Base-by-base conservation (phyloP, 2,888 invertebrate species). In the Salticus scenicus region DNA sequence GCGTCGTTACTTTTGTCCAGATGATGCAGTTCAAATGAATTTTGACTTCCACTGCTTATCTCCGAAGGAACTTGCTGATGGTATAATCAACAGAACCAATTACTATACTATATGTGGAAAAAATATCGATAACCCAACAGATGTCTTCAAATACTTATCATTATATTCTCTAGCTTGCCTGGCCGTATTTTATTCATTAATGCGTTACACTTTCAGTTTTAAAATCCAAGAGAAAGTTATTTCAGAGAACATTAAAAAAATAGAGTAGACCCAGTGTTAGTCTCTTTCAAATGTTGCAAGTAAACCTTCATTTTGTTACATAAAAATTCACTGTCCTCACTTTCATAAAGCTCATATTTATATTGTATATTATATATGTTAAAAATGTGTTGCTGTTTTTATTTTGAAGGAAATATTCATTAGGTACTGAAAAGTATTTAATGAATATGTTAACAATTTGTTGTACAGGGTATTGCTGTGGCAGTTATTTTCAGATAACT, bases 101-200 rank as follows among this genome's bases (percentile, higher is more conserved):
- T 31, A 47, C 20, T 84, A 84, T 67, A 84, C 77, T 30, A 27
- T 84, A n/a, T 84, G 83, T 41, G 83, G 83, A 30, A 84, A 84
- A 73, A 28, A 41, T 10, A 63, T 83, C 5, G 28, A 51, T 0
- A 41, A 67, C 42, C 67, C 67, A 4, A 1, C 17, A 1, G 17
- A 67, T 30, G 33, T 51, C 30, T 28, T 70, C 8, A 57, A 17
- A 17, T 5, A 12, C 8, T 41, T 77, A n/a, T 8, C 20, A 0
- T 37, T 42, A 7, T 84, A 84, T 31, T 77, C 83, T 1, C 30
- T 31, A 17, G n/a, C 57, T 5, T 69, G 73, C 37, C 42, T 77
- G 0, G 5, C 51, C 12, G 0, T 69, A 0, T 69, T 84, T 28
- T 69, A 84, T n/a, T 4, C 17, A 20, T 5, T 77, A 12, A 67